A percentile compares a stretch with the other conserved stretches of the same genome.
phyloP scores from a whole-genome alignment of 2,797 vertebrate species.

The Synanceia verrucosa region DNA sequence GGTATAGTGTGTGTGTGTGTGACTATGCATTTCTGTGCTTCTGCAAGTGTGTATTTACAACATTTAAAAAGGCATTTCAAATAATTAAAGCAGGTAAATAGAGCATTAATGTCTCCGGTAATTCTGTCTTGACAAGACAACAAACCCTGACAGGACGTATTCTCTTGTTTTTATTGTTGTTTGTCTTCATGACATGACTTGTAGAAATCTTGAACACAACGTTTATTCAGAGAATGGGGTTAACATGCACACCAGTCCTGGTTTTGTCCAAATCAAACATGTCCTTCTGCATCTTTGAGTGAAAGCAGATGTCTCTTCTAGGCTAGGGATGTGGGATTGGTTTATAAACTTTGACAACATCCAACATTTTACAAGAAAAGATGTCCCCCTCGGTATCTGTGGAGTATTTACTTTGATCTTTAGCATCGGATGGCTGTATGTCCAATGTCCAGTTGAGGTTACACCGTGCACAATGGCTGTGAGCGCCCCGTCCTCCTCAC shows the following conservation, averaged over 20 bases:
- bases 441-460: too few relatives aligned
- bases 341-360: too few relatives aligned
- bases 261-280: constrained; percentile 5
- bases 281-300: constrained; percentile 21
- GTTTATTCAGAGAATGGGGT: constrained; percentile 16
- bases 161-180: not conserved
- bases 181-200: constrained; percentile 4
- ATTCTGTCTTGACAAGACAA: constrained; percentile 13
- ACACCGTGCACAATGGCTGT: too few relatives aligned
- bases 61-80: constrained; percentile 47
- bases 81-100: constrained; percentile 50
- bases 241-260: not conserved
- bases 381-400: too few relatives aligned
- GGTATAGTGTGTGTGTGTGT: constrained; percentile 11
- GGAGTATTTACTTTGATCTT: too few relatives aligned
- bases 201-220: not conserved
- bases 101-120: constrained; percentile 29
- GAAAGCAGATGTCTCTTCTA: not conserved
- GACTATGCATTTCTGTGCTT: constrained; percentile 13
- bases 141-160: not conserved
- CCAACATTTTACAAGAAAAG: too few relatives aligned
- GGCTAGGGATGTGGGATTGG: too few relatives aligned
- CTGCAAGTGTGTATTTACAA: constrained; percentile 35
- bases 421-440: too few relatives aligned
- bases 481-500: too few relatives aligned